Conservation (phyloP, 1,140 invertebrate genomes). For the Diachasma alloeum region DNA sequence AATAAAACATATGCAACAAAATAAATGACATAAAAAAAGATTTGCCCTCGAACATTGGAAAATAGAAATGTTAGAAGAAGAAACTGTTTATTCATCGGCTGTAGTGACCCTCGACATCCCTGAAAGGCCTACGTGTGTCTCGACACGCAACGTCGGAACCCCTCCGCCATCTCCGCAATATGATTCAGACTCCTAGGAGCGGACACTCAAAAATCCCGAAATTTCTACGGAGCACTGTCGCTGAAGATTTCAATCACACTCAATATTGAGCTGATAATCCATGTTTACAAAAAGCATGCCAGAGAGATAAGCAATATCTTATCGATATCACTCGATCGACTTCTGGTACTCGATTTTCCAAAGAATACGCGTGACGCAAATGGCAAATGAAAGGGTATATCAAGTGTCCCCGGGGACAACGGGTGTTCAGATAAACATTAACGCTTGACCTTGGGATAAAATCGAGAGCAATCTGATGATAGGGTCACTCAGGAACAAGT, state of each 20-base stretch:
- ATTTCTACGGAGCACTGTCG: too few relatives aligned
- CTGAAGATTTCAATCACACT: background rate
- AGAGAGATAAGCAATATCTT: background rate
- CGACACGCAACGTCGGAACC: background rate
- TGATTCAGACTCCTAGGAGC: too few relatives aligned
- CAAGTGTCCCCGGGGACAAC: background rate
- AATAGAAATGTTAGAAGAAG: too few relatives aligned
- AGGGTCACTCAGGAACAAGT: too few relatives aligned
- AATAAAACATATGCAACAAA: too few relatives aligned
- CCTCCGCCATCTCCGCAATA: background rate
- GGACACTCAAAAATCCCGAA: too few relatives aligned
- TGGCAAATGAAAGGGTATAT: background rate
- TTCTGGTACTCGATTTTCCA: background rate
- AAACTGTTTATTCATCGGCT: too few relatives aligned
- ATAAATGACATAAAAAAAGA: too few relatives aligned
- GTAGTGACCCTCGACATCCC: background rate
- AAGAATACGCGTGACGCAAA: background rate
- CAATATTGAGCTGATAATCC: background rate
- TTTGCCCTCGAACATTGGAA: background rate
- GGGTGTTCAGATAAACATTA: background rate
- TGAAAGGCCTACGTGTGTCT: background rate
- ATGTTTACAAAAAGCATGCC: background rate
- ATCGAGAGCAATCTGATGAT: background rate
- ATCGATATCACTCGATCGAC: background rate
- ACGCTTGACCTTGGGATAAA: background rate